Base-by-base conservation (phyloP, 1,140 invertebrate genomes). In the Sinella curviseta region DNA sequence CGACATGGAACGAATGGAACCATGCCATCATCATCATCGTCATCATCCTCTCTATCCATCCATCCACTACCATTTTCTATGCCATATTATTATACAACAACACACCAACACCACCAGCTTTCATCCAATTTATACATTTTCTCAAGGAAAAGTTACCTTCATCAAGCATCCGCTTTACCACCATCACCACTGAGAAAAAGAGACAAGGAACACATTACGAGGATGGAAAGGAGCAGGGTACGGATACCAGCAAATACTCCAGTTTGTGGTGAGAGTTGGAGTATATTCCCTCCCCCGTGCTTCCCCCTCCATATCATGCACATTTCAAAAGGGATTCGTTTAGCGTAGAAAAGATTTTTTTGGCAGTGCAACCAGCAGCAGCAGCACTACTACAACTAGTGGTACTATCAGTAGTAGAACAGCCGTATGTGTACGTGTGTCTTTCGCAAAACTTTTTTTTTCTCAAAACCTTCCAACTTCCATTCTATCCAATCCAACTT, bases 121-220 rank as follows among this genome's bases (percentile, higher is more conserved):
- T 48, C 39, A 48, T 65, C 26, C 57, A 65, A 65, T 65, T 65
- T 65, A 65, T 65, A 26, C 24, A n/a, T 65, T 26, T 65, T 16
- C 57, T 65, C 57, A 65, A 65, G 57, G 57, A 65, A 48, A 70
- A 70, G 65, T 70, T 70, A 33, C 65, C 65, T 70, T 70, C 65
- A 70, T 70, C 26, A 24, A 20, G 39, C 39, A 48, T 48, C 39
- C 39, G 39, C 20, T 48, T 48, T 48, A 48, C 39, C 39, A 48
- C 39, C 39, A 48, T 48, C 39, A 48, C 8, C 20, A 48, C 39
- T 48, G 39, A 48, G 39, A 48, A 48, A 48, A 48, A 48, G 39
- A 8, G 8, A 30, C 12, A 8, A 31, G 26, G 1, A 70, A 17
- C 3, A 8, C 31, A 65, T 65, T 4, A 65, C 16, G 57, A 65